These are phyloP conservation scores for Phoeniculus purpureus DNA, from an alignment of 2,797 vertebrate species.

Conservation along the genomic window DNA sequence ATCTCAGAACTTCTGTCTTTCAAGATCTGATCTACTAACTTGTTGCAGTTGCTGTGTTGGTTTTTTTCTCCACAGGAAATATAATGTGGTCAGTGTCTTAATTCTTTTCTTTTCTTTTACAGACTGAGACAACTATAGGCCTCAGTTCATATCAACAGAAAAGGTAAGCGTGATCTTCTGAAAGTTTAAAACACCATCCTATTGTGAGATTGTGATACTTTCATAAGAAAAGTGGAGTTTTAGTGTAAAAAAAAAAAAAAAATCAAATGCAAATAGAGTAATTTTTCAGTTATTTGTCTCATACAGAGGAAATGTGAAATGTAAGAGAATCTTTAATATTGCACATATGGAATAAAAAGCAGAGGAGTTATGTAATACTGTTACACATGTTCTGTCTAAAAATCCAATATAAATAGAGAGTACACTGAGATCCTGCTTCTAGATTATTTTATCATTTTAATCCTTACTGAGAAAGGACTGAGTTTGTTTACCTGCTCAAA, in stretches of 20 bases:
- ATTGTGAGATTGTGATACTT: background rate
- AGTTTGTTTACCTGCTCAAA: background rate
- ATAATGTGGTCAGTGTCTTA: background rate
- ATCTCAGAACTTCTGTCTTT: background rate
- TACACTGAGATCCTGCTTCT: background rate
- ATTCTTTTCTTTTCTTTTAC: constrained; percentile 71
- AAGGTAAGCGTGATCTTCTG: constrained; percentile 82
- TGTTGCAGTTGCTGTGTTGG: background rate
- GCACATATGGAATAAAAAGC: background rate
- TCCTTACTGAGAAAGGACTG: background rate
- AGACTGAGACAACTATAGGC: constrained; percentile 94
- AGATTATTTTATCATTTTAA: background rate
- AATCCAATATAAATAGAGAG: background rate
- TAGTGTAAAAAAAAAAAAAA: background rate
- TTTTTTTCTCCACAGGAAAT: background rate
- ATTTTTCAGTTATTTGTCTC: background rate
- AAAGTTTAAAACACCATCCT: background rate
- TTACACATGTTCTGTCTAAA: background rate
- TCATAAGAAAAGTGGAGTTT: background rate
- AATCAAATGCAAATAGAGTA: background rate
- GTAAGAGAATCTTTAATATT: background rate
- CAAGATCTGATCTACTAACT: background rate
- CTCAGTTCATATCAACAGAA: constrained; percentile 97
- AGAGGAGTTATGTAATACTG: background rate
- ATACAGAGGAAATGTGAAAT: background rate